Conservation (phyloP, 2,888 invertebrate species). For the Eremobia ochroleuca region DNA sequence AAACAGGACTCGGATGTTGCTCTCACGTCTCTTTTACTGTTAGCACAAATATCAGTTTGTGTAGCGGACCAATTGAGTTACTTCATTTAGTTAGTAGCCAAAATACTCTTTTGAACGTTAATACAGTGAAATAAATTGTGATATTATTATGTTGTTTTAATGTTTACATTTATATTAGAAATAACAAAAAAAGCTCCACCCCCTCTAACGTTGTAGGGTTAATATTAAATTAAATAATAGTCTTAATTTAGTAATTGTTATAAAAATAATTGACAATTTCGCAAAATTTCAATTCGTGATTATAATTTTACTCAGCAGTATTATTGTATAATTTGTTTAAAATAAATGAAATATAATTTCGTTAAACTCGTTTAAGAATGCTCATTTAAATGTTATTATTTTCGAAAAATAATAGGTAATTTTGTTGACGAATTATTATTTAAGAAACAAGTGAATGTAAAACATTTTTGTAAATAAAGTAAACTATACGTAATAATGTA, state of each 20-base stretch:
- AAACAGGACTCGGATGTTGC: conserved; percentile 56
- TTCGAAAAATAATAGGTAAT: conserved; percentile 27
- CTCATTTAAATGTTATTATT: conserved; percentile 27
- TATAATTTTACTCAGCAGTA: conserved; percentile 57
- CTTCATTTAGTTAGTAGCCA: conserved; percentile 41
- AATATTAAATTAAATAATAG: conserved; percentile 58
- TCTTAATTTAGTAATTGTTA: conserved; percentile 64
- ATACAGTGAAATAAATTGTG: conserved; percentile 43
- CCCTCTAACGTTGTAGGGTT: conserved; percentile 54
- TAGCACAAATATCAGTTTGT: conserved; percentile 61
- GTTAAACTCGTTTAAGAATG: conserved; percentile 35
- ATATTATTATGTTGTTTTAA: conserved; percentile 28
- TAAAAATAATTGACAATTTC: conserved; percentile 58
- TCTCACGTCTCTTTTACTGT: conserved; percentile 47
- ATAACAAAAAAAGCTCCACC: conserved; percentile 45
- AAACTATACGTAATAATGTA: conserved; percentile 71
- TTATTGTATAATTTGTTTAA: conserved; percentile 49
- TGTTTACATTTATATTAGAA: conserved; percentile 22
- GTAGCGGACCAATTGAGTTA: conserved; percentile 59
- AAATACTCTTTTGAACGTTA: conserved; percentile 45
- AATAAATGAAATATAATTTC: conserved; percentile 58
- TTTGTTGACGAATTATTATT: conserved; percentile 60
- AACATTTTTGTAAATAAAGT: conserved; percentile 70
- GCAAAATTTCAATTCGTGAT: conserved; percentile 58
- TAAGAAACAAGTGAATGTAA: conserved; percentile 64